A percentile compares a stretch with the other conserved stretches of the same genome.
Conservation (phyloP, 2,113 vertebrate genomes). For the Maccullochella peelii region DNA sequence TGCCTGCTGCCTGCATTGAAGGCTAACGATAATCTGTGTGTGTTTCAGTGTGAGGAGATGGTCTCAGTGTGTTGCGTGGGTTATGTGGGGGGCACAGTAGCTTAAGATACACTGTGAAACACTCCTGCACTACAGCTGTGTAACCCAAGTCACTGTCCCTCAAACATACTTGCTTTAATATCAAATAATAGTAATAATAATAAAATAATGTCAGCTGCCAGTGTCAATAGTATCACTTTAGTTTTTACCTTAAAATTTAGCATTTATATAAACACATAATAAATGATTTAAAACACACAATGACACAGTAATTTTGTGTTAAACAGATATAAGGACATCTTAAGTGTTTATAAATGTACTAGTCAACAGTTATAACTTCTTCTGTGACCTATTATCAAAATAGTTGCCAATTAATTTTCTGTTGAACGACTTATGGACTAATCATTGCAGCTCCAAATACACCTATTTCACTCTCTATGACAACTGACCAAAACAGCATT, state of each 20-base stretch:
- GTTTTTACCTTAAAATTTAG: neutral
- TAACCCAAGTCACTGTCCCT: neutral
- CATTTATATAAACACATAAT: neutral
- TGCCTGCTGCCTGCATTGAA: constrained; percentile 37
- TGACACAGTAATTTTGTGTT: neutral
- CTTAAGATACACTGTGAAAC: neutral
- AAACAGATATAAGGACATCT: neutral
- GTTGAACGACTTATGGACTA: no score
- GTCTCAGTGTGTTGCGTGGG: constrained; percentile 10
- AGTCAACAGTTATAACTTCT: no score
- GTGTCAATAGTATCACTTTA: no score
- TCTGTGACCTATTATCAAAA: no score
- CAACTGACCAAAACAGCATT: no score
- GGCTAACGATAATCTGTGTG: constrained; percentile 45
- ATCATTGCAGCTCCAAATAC: no score
- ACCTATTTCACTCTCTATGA: no score
- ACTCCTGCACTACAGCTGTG: no score
- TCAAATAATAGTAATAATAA: neutral
- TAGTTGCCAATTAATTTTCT: no score
- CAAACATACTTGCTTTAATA: neutral
- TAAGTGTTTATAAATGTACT: neutral
- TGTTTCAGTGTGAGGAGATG: neutral
- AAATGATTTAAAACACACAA: neutral
- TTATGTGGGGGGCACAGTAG: neutral
- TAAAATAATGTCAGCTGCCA: no score